Base-by-base conservation (phyloP, 2,888 invertebrate genomes). In the Flabesymbios commensalis region DNA sequence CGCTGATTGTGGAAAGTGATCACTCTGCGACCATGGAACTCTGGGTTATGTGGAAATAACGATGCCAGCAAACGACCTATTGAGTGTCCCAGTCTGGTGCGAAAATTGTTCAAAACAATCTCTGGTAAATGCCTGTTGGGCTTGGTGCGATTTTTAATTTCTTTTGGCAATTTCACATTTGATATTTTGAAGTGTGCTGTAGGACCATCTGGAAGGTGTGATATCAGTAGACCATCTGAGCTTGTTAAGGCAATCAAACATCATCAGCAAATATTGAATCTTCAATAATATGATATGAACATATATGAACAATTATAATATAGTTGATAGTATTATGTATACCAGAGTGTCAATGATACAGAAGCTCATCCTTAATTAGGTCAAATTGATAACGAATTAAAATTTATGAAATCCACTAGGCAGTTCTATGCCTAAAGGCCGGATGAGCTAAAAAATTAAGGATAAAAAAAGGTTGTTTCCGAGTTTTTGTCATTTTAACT, bases 1-100 rank as follows among this genome's bases (percentile, higher is more conserved):
- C 99, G 87, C 83, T 99, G 99, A 85, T 99, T 99, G 84, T 99
- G 99, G 82, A 99, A 97, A 32, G 98, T 97, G 65, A 95, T 94
- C 0, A 90, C 94, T 65, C 97, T 87, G 2, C 95, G 87, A 0
- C 98, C 98, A 68, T 88, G 88, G 84, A 96, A 99, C 83, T 99
- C 90, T 0, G 99, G 98, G 82, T 93, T 90, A 82, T 94, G 93
- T 82, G 97, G 96, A 81, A 98, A 98, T 42, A 99, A 82, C 0
- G 95, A 90, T 14, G 94, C 82, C 65, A 98, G 85, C 93, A 97
- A 93, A 71, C 98, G 88, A 0, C 93, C 93, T 48, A 98, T 88
- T 0, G 91, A 90, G 74, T 93, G 86, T 53, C 99, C 99, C 39
- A 99, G 86, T 0, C 97, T 88, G 0, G 99, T 99, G 67, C 91